phyloP scores from a whole-genome alignment of 1,140 invertebrate genomes.

The Bombus turneri region DNA sequence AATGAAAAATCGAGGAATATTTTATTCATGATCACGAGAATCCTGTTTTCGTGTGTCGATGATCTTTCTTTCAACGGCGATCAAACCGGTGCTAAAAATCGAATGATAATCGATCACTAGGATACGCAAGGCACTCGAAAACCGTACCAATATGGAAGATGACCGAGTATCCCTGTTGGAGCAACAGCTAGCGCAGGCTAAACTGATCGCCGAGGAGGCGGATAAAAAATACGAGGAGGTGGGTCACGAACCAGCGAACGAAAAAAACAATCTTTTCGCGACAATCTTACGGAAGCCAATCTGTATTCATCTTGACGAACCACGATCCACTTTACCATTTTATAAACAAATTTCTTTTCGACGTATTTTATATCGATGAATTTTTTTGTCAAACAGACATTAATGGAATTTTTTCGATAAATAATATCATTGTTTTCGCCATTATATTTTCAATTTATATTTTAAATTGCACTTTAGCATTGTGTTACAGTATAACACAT shows the following conservation, averaged over 20 bases:
- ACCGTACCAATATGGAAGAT: constrained; percentile 99
- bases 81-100: constrained; percentile 64
- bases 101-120: constrained; percentile 84
- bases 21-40: not conserved
- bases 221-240: constrained; percentile 99
- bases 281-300: constrained; percentile 6
- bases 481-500: too few species aligned
- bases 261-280: constrained; percentile 40
- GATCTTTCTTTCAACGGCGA: constrained; percentile 70
- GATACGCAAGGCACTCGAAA: constrained; percentile 99
- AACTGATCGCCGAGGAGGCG: constrained; percentile 98
- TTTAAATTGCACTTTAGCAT: too few species aligned
- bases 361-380: too few species aligned
- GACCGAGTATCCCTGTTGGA: constrained; percentile 97
- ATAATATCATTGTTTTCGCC: too few species aligned
- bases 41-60: not conserved
- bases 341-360: too few species aligned
- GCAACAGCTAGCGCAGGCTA: constrained; percentile 96
- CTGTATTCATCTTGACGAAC: constrained; percentile 23
- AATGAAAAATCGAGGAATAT: not conserved
- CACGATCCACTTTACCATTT: not conserved
- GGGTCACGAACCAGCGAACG: constrained; percentile 73
- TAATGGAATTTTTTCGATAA: too few species aligned
- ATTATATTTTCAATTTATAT: too few species aligned
- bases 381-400: too few species aligned